Base-by-base conservation (phyloP, 2,113 vertebrate species). In the Poeciliopsis occidentalis region DNA sequence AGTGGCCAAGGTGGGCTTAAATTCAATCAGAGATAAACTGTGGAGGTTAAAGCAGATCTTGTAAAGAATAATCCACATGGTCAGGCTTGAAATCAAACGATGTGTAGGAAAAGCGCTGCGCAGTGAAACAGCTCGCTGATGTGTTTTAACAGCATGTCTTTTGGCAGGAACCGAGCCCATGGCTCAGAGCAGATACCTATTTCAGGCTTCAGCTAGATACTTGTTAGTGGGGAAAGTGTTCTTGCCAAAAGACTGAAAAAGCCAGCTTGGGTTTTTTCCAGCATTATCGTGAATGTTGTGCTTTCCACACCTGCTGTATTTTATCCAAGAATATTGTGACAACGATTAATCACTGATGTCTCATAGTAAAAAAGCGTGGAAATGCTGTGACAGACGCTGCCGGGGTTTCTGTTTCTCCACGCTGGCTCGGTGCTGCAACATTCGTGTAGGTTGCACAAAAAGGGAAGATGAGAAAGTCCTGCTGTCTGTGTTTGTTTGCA, bases 401-500 rank as follows among this genome's bases (percentile, higher is more conserved):
- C 1, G 47, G 62, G 32, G 27, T 32, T 62, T 44, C 12, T 2
- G 8, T 24, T 19, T 2, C 22, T 30, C 12, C 62, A 65, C 2
- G 31, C 24, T 67, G n/a, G 26, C 62, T 11, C 30, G 41, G 31
- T 64, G n/a, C 26, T 30, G 44, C 47, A 37, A 74, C 64, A 62
- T 67, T 60, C 44, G 29, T 66, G 64, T 31, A 41, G 29, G 34
- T 51, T 60, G 54, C 51, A 39, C 32, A 37, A 11, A n/a, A 74
- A 6, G 19, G 12, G n/a, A 63, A 64, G 74, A 75, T 76, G 63
- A 86, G 64, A 75, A 82, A 73, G 51, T 69, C 69, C 67, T 34
- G 4, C 3, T 62, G 89, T 87, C 88, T 89, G 80, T 90, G 87
- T 91, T 91, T 88, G 88, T 85, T 78, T 63, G 83, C 11, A 26